Conservation (phyloP, 2,888 invertebrate genomes). For the Oscheius sp. region DNA sequence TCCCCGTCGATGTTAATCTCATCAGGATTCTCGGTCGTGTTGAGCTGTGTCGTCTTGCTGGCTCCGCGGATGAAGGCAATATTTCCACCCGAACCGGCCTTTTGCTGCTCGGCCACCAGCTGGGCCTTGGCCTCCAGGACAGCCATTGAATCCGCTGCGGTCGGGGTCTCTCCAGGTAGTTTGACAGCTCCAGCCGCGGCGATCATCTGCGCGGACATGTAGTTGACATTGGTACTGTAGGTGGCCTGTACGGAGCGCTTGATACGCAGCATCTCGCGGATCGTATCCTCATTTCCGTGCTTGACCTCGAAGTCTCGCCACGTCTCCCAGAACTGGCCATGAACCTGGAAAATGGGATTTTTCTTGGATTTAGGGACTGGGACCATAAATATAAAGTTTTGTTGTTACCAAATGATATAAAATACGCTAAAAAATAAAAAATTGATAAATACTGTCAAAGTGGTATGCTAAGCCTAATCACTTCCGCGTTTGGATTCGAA, state of each 20-base stretch:
- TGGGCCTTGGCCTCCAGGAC: constrained; percentile 20
- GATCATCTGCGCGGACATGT: constrained; percentile 98
- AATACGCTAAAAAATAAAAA: too few species aligned
- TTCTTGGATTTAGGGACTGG: not conserved
- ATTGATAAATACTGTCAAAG: too few species aligned
- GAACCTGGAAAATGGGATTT: constrained; percentile 76
- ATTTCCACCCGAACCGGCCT: constrained; percentile 47
- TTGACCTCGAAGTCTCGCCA: constrained; percentile 99
- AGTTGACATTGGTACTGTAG: constrained; percentile 97
- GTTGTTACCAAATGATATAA: too few species aligned
- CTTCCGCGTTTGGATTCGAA: not conserved
- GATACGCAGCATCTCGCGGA: constrained; percentile 81
- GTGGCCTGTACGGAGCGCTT: constrained; percentile 85
- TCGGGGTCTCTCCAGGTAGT: constrained; percentile 30
- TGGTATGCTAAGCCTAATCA: not conserved
- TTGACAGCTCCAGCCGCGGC: constrained; percentile 78
- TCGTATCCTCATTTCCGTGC: constrained; percentile 99
- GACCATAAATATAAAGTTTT: too few species aligned
- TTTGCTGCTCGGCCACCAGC: constrained; percentile 32
- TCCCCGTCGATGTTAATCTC: constrained; percentile 75
- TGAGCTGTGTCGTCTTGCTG: constrained; percentile 66
- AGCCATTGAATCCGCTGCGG: constrained; percentile 34
- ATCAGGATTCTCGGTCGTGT: constrained; percentile 74
- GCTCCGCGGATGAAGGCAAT: constrained; percentile 81
- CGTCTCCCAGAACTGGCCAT: constrained; percentile 93